Evolutionary conservation across 2,888 invertebrate species (phyloP).

Genomic region (Callosobruchus maculatus): DNA sequence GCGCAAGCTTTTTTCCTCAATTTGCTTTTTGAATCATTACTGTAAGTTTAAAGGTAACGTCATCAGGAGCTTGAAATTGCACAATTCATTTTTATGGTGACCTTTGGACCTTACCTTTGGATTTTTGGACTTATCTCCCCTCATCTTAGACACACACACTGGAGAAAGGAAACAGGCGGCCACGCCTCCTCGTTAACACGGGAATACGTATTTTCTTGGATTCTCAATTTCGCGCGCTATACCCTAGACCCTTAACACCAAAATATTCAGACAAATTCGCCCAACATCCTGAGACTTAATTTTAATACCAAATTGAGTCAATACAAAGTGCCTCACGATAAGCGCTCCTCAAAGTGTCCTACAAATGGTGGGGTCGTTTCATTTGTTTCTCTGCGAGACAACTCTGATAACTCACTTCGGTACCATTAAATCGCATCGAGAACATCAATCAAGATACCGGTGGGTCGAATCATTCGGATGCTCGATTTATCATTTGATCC

Average conservation of each 20-base stretch:
- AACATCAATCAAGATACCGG: conserved; percentile 8
- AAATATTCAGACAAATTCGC: neutral
- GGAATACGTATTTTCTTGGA: too few relatives aligned
- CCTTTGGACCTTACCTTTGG: too few relatives aligned
- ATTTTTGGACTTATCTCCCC: too few relatives aligned
- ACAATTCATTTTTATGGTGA: too few relatives aligned
- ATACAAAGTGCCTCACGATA: conserved; percentile 7
- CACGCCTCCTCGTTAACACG: too few relatives aligned
- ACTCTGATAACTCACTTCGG: neutral
- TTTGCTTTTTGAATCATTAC: too few relatives aligned
- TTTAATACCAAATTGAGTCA: conserved; percentile 4
- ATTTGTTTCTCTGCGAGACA: conserved; percentile 8
- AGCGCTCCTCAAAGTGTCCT: neutral
- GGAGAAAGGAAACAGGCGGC: too few relatives aligned
- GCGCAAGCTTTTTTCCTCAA: too few relatives aligned
- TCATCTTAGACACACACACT: too few relatives aligned
- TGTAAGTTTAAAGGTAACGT: too few relatives aligned
- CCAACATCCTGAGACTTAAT: neutral
- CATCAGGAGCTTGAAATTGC: too few relatives aligned
- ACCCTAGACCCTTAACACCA: neutral
- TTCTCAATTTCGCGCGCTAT: too few relatives aligned
- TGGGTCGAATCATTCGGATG: neutral
- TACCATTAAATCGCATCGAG: conserved; percentile 4
- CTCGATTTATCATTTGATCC: neutral
- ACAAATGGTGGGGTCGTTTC: neutral